Percentiles rank a stretch among this genome's conserved stretches.
These are phyloP conservation scores for Geophilus truncorum DNA, from an alignment of 2,888 invertebrate species.

Conservation along the genomic window DNA sequence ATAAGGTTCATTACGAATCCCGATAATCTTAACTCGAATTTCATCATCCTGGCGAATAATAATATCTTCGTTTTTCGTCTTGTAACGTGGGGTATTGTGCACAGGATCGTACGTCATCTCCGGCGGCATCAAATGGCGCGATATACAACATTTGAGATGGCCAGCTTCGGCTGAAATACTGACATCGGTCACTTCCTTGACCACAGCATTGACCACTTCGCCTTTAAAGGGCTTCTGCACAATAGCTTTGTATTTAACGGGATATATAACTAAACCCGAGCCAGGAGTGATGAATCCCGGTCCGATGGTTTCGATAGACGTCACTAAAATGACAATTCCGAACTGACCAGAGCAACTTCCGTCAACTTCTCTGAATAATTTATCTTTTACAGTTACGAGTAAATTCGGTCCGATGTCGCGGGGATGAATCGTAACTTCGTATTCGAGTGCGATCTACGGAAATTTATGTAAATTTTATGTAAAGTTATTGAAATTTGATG, in stretches of 20 bases:
- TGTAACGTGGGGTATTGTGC: slow-evolving; percentile 95
- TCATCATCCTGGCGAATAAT: background rate
- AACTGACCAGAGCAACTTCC: slow-evolving; percentile 94
- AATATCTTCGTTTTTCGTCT: slow-evolving; percentile 83
- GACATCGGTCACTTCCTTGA: slow-evolving; percentile 90
- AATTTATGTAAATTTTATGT: background rate
- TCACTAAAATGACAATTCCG: slow-evolving; percentile 98
- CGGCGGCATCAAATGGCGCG: slow-evolving; percentile 87
- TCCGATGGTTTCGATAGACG: slow-evolving; percentile 97
- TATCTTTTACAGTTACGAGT: slow-evolving; percentile 94
- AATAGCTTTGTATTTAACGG: slow-evolving; percentile 98
- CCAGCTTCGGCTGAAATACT: slow-evolving; percentile 99
- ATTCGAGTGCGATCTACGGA: slow-evolving; percentile 85
- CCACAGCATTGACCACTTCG: slow-evolving; percentile 96
- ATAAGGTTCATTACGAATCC: background rate
- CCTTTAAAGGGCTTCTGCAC: slow-evolving; percentile 99
- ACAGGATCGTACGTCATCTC: slow-evolving; percentile 99
- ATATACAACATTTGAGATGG: slow-evolving; percentile 97
- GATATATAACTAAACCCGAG: slow-evolving; percentile 97
- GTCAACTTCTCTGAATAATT: slow-evolving; percentile 96
- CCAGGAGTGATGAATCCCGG: slow-evolving; percentile 96
- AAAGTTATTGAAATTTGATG: too few species aligned
- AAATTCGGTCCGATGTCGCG: slow-evolving; percentile 97
- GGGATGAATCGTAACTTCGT: slow-evolving; percentile 96
- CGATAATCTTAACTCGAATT: background rate